Evolutionary conservation across 2,797 vertebrate genomes (phyloP), one percentile per base, ranked within the genome.

Genomic region (Cheirogaleus major): DNA sequence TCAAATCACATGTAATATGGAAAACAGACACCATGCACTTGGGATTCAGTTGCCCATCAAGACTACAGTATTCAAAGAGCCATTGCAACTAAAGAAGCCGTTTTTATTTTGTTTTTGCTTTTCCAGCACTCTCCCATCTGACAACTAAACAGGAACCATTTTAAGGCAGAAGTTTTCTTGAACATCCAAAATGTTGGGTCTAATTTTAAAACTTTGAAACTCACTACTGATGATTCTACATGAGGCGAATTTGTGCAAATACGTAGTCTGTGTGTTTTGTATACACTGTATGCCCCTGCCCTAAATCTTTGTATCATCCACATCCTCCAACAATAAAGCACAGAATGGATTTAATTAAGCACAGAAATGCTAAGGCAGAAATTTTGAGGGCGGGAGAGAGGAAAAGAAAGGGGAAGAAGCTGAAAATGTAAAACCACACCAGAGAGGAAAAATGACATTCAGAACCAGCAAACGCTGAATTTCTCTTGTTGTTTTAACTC

Each of bases 401-500:
- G 97, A 96, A 97, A 96, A 97, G 97, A 89, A 96, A 89, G 41
- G 83, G 80, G 59, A 97, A 92, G 73, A 89, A 95, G 59, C 82
- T 84, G 89, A 94, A 98, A 97, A 98, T 92, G 92, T 95, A 97
- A 97, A 98, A 97, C 97, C 97, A 97, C 96, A 98, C 97, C 92
- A 98, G 98, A 98, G 91, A 98, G 94, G 98, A 97, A 98, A 96
- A 97, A 98, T 61, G 96, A 95, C 97, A 96, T 94, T 98, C 97
- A 97, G 97, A 97, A 97, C 96, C 96, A 97, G 97, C 98, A 97
- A 97, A 98, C 97, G 96, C 78, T 88, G 94, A 95, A 96, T 97
- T 98, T 97, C 97, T 97, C 95, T 97, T 98, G 97, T 98, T 98
- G 98, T 98, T 98, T 97, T 98, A 98, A 98, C 97, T 98, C 97